Base-by-base conservation (phyloP, 2,888 invertebrate genomes). In the Pseudolycoriella hygida region DNA sequence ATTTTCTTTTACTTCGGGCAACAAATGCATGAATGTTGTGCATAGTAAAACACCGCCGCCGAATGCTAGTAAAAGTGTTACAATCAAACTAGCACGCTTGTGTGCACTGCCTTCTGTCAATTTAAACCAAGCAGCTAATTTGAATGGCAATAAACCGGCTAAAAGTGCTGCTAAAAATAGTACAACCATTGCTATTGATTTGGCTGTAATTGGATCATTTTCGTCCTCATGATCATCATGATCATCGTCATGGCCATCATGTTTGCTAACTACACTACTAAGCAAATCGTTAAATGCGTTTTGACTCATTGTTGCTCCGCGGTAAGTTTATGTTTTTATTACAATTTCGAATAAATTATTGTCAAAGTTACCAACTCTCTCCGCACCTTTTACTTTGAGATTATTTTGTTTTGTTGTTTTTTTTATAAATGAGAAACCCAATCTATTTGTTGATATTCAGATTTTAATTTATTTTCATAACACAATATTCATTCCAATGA, bases 31-130 rank as follows among this genome's bases (percentile, higher is more conserved):
- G 57, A 88, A 85, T 3, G 85, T 85, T 2, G 87, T 87, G 50
- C 80, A 77, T 34, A 88, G 64, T 15, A 88, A 66, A 1, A 87
- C 86, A 10, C 87, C 87, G n/a, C 86, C 87, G 14, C 86, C 87
- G 51, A 86, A 80, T n/a, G 82, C 78, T 17, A 87, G 66, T 18
- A 84, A 61, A 15, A 77, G 64, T 55, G 74, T 69, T 20, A 80
- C 74, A 17, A 72, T 54, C 12, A 52, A 57, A 8, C 60, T 60
- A 1, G 59, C 55, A n/a, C 60, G 56, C 10, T 32, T 31, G 39
- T 31, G 39, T 15, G 10, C 39, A 11, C 15, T 3, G 14, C 5
- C 15, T 15, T 17, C 39, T 11, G 39, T 17, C 77, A 78, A 77
- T 31, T 73, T 70, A 52, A 81, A 72, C 60, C 71, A 74, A 53